A percentile compares a stretch with the other conserved stretches of the same genome.
These are phyloP conservation scores for Chromis chromis DNA, from an alignment of 2,797 vertebrate species.

Conservation along the genomic window DNA sequence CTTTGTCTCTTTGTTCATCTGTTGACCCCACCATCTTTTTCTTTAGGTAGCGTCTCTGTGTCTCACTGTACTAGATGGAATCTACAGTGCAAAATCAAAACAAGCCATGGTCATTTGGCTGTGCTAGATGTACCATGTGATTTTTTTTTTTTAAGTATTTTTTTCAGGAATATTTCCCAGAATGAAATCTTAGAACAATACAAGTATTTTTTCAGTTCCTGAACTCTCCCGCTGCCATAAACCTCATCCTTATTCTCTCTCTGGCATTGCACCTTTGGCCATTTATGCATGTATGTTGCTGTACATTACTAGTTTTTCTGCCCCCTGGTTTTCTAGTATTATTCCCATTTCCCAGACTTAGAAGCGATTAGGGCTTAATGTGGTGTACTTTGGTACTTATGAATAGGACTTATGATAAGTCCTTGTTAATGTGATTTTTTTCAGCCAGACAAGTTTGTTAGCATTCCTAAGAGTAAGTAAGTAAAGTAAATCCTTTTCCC, in stretches of 20 bases:
- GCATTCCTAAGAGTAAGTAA: conserved; percentile 55
- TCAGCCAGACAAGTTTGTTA: conserved; percentile 50
- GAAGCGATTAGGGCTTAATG: conserved; percentile 39
- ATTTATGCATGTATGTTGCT: conserved; percentile 26
- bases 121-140: conserved; percentile 39
- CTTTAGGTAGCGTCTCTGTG: neutral
- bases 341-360: conserved; percentile 41
- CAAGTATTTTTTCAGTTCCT: conserved; percentile 45
- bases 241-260: conserved; percentile 26
- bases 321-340: conserved; percentile 47
- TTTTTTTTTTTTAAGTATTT: no score
- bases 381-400: conserved; percentile 56
- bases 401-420: conserved; percentile 54
- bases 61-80: conserved; percentile 45
- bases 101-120: conserved; percentile 60
- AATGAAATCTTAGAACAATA: conserved; percentile 37
- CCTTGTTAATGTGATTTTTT: conserved; percentile 60
- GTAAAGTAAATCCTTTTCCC: conserved; percentile 38
- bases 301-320: conserved; percentile 49
- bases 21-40: conserved; percentile 22
- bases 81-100: conserved; percentile 65
- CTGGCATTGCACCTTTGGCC: conserved; percentile 15
- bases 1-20: conserved; percentile 35
- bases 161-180: conserved; percentile 32
- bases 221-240: conserved; percentile 17